Percentiles rank a stretch among this genome's conserved stretches.
These are phyloP conservation scores for Epinotia nisella DNA, from an alignment of 2,888 invertebrate species.

Conservation along the genomic window DNA sequence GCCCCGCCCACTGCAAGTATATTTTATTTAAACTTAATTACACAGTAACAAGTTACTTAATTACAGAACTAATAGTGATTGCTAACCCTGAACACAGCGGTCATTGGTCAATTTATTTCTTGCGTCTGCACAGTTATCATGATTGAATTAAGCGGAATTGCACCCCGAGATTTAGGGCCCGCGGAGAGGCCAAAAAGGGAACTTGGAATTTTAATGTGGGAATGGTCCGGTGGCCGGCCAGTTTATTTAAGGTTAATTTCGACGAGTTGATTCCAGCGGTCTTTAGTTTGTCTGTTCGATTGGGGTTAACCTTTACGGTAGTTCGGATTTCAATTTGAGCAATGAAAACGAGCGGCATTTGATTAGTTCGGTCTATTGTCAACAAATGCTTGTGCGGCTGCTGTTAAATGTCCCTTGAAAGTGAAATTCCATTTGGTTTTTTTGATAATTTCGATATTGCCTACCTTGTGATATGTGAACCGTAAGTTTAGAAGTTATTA, in stretches of 20 bases:
- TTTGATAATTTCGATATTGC: not conserved
- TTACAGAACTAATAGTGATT: no score
- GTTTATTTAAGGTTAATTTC: conserved; percentile 81
- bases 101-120: conserved; percentile 83
- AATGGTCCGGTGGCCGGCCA: conserved; percentile 57
- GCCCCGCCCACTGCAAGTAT: no score
- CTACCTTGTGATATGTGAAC: no score
- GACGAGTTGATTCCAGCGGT: conserved; percentile 67
- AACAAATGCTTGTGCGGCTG: conserved; percentile 30
- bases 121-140: conserved; percentile 80
- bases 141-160: conserved; percentile 81
- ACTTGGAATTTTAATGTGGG: conserved; percentile 77
- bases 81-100: conserved; percentile 63
- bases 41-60: no score
- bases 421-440: not conserved
- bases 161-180: conserved; percentile 71
- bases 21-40: no score
- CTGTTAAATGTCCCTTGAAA: conserved; percentile 17
- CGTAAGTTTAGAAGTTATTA: no score
- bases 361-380: conserved; percentile 26
- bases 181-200: conserved; percentile 66
- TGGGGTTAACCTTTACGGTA: conserved; percentile 55
- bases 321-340: conserved; percentile 33
- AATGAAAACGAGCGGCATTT: conserved; percentile 36
- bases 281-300: conserved; percentile 63